Conservation (phyloP, 2,888 invertebrate species). For the Leistus spinibarbis region DNA sequence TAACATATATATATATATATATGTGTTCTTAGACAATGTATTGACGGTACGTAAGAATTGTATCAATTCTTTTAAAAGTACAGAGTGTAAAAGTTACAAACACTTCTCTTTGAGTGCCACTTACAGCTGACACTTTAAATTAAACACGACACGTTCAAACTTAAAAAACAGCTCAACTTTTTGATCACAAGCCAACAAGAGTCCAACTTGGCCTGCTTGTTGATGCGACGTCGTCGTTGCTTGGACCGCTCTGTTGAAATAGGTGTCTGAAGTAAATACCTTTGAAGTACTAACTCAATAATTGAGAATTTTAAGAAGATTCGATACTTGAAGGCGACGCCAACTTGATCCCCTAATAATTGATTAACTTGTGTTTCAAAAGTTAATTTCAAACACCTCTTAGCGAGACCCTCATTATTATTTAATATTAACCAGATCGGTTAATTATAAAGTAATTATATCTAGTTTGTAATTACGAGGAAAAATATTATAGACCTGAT, state of each 20-base stretch:
- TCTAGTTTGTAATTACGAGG: not conserved
- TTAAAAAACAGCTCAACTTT: not conserved
- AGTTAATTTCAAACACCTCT: conserved; percentile 24
- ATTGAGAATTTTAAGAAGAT: conserved; percentile 34
- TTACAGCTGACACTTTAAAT: not conserved
- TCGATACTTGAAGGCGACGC: conserved; percentile 31
- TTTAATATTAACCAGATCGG: conserved; percentile 2
- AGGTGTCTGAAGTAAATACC: conserved; percentile 10
- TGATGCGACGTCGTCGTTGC: not conserved
- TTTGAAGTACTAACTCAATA: conserved; percentile 36
- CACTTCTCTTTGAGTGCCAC: not conserved
- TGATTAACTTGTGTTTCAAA: conserved; percentile 32
- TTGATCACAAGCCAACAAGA: not conserved
- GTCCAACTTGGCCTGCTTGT: not conserved
- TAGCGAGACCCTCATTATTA: conserved; percentile 16
- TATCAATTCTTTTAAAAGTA: no score
- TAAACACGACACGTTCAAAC: not conserved
- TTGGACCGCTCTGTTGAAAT: not conserved
- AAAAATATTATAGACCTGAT: not conserved
- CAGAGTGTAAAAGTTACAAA: not conserved
- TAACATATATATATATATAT: not conserved
- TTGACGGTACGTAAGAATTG: no score
- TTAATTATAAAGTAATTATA: conserved; percentile 12
- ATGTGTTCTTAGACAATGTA: no score
- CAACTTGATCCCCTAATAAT: conserved; percentile 34